Base-by-base conservation (phyloP, 2,797 vertebrate species). In the Falco columbarius region DNA sequence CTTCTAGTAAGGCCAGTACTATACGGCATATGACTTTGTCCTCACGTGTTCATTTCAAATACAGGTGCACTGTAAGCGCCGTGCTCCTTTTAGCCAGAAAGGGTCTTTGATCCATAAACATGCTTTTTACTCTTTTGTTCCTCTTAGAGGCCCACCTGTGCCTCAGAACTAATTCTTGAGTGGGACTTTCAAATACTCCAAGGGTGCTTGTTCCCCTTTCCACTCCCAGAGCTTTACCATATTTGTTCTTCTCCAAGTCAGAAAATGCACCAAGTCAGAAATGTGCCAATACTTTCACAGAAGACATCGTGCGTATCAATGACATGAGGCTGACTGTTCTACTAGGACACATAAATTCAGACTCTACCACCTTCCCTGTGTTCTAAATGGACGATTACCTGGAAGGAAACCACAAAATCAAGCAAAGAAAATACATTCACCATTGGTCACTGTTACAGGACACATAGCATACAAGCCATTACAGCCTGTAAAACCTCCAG, bases 161-260 rank as follows among this genome's bases (percentile, higher is more conserved):
- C 75, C 81, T 96, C 73, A 95, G 84, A 96, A 81, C 56, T 94
- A 75, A 75, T 77, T 92, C 86, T 89, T 95, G 79, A 92, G 86
- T 27, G 20, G 36, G 86, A 88, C 42, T 94, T 94, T 75, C 72
- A 96, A 81, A 96, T 72, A 38, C 46, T 88, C 30, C 65, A 77
- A 93, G 65, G 68, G 79, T 58, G 65, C 32, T 68, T 73, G 58
- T 54, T 67, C 65, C 30, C 40, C 40, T 90, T 55, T 77, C 65
- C 47, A 18, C 7, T 88, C 16, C 62, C 59, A 81, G 58, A 65
- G 51, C 79, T 88, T 90, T 75, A 42, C 58, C 26, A 5, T 30
- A 68, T n/a, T 68, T 77, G 20, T 73, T 85, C 86, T 74, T 46
- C 44, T 71, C 17, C 40, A 56, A 71, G 67, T 42, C 84, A 94